phyloP scores from a whole-genome alignment of 2,113 vertebrate genomes.

The Chloropsis hardwickii region DNA sequence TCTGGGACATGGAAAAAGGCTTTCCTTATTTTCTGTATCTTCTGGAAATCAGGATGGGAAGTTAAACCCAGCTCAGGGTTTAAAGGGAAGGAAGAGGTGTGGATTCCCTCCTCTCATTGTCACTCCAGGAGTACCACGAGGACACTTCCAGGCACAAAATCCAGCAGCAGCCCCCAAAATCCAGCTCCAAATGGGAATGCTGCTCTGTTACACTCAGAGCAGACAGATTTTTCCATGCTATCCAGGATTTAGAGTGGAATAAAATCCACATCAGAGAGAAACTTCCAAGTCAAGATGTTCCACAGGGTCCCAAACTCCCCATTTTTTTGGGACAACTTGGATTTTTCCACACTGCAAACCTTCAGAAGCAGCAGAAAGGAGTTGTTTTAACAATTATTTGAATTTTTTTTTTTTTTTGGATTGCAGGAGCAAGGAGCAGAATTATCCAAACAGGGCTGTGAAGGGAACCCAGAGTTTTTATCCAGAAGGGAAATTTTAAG shows the following conservation, averaged over 20 bases:
- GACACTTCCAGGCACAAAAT: neutral
- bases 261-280: neutral
- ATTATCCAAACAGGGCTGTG: accelerated
- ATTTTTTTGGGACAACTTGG: neutral
- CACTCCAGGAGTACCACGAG: neutral
- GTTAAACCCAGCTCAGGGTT: neutral
- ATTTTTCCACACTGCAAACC: constrained; percentile 13
- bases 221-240: neutral
- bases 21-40: neutral
- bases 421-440: neutral
- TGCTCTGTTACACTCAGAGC: neutral
- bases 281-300: neutral
- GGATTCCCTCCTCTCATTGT: neutral
- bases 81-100: neutral
- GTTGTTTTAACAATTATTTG: neutral
- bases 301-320: neutral
- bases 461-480: neutral
- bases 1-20: accelerated
- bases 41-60: neutral
- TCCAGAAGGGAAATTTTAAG: neutral
- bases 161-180: neutral
- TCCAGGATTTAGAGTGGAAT: neutral
- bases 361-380: neutral
- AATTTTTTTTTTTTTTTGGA: neutral
- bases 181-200: neutral